Conservation (phyloP, 2,113 vertebrate genomes). For the Pelmatolapia mariae region DNA sequence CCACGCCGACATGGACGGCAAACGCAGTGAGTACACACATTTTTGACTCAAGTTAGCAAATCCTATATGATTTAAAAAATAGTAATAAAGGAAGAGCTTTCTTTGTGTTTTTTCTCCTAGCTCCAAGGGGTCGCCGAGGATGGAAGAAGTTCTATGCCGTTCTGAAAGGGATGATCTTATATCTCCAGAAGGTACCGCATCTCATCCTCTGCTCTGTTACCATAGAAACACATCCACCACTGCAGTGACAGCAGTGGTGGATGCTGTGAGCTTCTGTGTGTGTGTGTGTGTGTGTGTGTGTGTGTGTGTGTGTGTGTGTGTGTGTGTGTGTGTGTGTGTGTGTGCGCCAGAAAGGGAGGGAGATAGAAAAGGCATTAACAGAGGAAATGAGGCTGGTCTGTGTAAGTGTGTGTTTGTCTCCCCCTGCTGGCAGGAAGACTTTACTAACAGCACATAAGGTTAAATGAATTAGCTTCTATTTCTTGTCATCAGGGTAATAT, state of each 20-base stretch:
- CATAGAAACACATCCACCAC: conserved; percentile 59
- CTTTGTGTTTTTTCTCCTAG: conserved; percentile 53
- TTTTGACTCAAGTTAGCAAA: background rate
- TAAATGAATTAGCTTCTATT: background rate
- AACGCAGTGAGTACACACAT: conserved; percentile 81
- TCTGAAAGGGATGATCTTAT: conserved; percentile 93
- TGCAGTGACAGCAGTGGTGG: conserved; percentile 22
- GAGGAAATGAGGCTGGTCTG: background rate
- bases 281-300: background rate
- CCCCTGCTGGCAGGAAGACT: conserved; percentile 34
- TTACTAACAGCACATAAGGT: background rate
- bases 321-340: background rate
- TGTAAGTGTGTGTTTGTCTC: conserved; percentile 44
- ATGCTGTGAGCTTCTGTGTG: conserved; percentile 16
- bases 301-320: background rate
- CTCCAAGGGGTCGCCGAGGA: conserved; percentile 90
- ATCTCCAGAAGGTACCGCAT: conserved; percentile 90
- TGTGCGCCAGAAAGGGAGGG: background rate
- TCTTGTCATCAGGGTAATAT: background rate
- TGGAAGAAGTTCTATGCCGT: conserved; percentile 99
- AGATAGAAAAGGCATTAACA: background rate
- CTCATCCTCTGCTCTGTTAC: conserved; percentile 45
- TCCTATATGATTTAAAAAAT: background rate
- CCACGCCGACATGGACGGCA: conserved; percentile 95
- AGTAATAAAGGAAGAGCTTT: background rate